Evolutionary conservation across 2,888 invertebrate species (phyloP).

Genomic region (Dendrolimus pini): DNA sequence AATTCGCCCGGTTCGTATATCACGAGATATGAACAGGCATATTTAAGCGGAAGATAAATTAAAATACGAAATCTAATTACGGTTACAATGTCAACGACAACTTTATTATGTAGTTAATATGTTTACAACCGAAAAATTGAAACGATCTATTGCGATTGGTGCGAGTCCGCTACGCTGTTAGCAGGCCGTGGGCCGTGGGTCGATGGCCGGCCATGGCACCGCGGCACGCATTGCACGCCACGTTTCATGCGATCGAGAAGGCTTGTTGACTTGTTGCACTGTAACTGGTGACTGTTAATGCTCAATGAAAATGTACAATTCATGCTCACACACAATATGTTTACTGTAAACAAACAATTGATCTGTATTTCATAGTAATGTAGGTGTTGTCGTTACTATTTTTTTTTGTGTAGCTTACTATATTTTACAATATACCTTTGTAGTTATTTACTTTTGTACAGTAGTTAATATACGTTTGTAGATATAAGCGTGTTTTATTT

Average conservation of each 20-base stretch:
- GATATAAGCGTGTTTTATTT: no score
- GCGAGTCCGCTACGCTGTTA: not conserved
- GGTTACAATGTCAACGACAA: no score
- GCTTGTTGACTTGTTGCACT: conserved; percentile 31
- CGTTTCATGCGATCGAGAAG: conserved; percentile 38
- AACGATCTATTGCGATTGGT: not conserved
- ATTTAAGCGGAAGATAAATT: no score
- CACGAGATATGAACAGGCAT: no score
- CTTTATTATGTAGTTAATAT: no score
- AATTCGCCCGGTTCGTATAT: no score
- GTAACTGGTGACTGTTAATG: conserved; percentile 12
- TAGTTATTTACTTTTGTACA: no score
- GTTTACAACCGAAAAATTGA: not conserved
- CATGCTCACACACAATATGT: conserved; percentile 29
- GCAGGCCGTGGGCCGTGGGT: conserved; percentile 22
- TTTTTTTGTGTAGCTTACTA: no score
- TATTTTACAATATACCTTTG: no score
- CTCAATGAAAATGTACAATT: conserved; percentile 52
- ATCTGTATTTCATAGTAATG: not conserved
- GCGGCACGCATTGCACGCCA: conserved; percentile 36
- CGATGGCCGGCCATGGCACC: conserved; percentile 59
- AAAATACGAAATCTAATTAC: no score
- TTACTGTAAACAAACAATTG: conserved; percentile 7
- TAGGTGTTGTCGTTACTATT: no score
- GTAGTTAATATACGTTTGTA: no score